phyloP scores from a whole-genome alignment of 2,113 vertebrate species.

The Xiphophorus maculatus region DNA sequence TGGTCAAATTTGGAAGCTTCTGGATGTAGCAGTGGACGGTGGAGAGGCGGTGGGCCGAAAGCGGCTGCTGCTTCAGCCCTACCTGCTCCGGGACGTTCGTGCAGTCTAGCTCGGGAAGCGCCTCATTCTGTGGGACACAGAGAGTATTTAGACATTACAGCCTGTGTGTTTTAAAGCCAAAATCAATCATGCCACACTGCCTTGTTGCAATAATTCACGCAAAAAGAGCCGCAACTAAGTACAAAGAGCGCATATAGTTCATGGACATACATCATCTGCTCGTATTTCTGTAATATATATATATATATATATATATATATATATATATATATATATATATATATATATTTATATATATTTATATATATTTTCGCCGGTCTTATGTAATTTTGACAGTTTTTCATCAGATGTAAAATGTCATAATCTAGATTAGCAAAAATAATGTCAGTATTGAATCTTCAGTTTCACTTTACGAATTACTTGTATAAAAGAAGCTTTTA shows the following conservation, averaged over 20 bases:
- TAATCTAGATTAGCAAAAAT: background rate
- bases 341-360: too few species aligned
- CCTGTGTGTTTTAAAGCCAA: background rate
- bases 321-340: too few species aligned
- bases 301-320: too few species aligned
- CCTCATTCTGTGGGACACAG: background rate
- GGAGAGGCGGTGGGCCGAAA: background rate
- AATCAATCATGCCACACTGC: too few species aligned
- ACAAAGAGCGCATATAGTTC: background rate
- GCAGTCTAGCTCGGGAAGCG: background rate
- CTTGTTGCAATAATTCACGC: background rate
- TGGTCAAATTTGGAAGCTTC: background rate
- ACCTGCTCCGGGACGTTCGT: background rate
- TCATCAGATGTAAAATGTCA: background rate
- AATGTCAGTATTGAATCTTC: background rate
- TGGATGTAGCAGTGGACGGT: slow-evolving; percentile 2
- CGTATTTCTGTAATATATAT: background rate
- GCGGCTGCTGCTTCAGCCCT: background rate
- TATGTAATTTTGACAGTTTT: background rate
- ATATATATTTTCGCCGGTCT: background rate
- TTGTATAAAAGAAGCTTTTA: background rate
- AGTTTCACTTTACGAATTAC: background rate
- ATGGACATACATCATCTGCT: background rate
- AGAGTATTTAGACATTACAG: background rate
- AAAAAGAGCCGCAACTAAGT: background rate